A percentile compares a stretch with the other conserved stretches of the same genome.
Conservation (phyloP, 2,888 invertebrate genomes). For the Caenorhabditis sinica region DNA sequence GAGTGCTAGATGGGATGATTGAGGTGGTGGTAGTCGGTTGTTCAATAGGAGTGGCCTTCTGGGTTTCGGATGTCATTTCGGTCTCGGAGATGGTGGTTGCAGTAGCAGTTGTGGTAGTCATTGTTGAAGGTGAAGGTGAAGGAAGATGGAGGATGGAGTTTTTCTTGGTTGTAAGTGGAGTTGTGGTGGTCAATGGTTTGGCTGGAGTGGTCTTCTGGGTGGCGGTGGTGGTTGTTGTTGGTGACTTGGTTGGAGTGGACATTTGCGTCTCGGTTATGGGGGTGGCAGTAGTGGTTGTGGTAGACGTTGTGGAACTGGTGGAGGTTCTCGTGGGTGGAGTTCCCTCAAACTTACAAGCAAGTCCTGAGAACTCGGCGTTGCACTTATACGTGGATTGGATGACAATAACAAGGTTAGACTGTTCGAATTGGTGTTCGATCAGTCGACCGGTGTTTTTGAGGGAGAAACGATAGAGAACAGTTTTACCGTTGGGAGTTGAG, state of each 20-base stretch:
- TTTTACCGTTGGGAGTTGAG: background rate
- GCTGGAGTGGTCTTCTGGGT: background rate
- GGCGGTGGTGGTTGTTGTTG: background rate
- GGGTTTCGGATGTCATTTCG: no score
- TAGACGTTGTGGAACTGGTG: background rate
- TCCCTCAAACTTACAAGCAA: background rate
- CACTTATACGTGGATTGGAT: slow-evolving; percentile 26
- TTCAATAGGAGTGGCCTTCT: no score
- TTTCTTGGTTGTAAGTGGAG: no score
- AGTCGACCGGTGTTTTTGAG: slow-evolving; percentile 25
- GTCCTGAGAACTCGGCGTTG: slow-evolving; percentile 14
- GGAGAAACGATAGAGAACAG: background rate
- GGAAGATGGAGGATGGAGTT: no score
- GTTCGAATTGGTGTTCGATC: slow-evolving; percentile 6
- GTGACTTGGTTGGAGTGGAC: background rate
- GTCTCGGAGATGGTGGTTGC: no score
- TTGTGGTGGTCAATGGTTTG: no score
- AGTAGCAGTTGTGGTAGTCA: no score
- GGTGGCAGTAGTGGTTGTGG: slow-evolving; percentile 5
- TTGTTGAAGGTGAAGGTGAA: no score
- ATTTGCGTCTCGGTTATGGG: background rate
- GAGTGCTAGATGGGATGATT: no score
- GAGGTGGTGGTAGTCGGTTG: no score
- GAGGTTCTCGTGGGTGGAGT: background rate
- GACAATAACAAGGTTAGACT: slow-evolving; percentile 5